A percentile compares a stretch with the other conserved stretches of the same genome.
Evolutionary conservation across 2,113 vertebrate genomes (phyloP).

Genomic region (Erythrolamprus reginae): DNA sequence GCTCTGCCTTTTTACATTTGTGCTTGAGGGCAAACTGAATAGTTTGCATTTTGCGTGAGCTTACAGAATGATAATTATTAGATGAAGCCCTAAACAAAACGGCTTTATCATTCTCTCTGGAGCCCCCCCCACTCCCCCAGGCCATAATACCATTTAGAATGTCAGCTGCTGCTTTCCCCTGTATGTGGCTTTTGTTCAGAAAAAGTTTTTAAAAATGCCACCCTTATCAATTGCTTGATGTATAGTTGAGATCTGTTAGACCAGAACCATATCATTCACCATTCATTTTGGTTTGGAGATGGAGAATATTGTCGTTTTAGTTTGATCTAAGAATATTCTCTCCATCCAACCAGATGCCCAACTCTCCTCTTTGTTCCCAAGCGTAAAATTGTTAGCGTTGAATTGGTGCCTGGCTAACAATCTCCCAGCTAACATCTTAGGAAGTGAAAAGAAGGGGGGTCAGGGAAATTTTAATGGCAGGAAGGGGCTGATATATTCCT

Average conservation of each 20-base stretch:
- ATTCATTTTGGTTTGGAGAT: no score
- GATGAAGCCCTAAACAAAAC: neutral
- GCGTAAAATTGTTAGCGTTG: neutral
- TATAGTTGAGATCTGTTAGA: neutral
- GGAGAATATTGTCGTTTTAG: neutral
- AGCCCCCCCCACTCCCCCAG: neutral
- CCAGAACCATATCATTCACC: neutral
- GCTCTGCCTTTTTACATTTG: neutral
- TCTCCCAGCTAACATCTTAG: neutral
- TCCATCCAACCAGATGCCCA: neutral
- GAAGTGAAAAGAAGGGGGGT: neutral
- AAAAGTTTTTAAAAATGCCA: neutral
- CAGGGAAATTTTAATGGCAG: neutral
- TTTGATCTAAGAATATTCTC: neutral
- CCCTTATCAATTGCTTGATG: neutral
- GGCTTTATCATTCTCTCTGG: neutral
- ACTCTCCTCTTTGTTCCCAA: neutral
- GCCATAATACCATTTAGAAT: neutral
- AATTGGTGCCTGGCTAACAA: neutral
- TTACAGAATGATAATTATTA: neutral
- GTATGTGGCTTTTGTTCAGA: neutral
- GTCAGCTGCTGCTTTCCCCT: neutral
- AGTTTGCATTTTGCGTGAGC: slow-evolving; percentile 2
- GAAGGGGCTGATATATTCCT: neutral
- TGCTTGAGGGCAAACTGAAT: neutral